phyloP scores from a whole-genome alignment of 2,888 invertebrate genomes.

The Drosophila kambysellisi region DNA sequence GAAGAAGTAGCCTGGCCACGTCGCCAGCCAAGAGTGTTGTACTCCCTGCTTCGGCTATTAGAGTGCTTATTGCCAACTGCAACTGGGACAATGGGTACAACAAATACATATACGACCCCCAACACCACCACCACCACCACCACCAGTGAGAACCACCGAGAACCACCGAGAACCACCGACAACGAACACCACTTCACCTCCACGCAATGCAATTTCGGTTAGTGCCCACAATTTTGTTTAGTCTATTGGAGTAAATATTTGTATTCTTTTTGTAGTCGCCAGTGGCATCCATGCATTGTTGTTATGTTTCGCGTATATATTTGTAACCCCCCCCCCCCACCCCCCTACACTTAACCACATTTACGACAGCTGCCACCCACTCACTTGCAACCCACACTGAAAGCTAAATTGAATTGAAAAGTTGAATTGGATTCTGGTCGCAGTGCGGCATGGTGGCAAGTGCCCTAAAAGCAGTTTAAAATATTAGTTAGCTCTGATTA shows the following conservation, averaged over 20 bases:
- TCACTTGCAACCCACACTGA: not conserved
- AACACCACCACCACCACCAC: not conserved
- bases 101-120: not conserved
- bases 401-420: constrained; percentile 57
- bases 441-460: constrained; percentile 16
- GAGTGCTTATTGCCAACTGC: constrained; percentile 39
- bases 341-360: constrained; percentile 5
- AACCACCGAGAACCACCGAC: not conserved
- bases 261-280: constrained; percentile 39
- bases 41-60: constrained; percentile 18
- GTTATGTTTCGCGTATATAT: constrained; percentile 48
- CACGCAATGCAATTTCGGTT: constrained; percentile 73
- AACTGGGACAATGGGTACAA: constrained; percentile 25
- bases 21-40: constrained; percentile 4
- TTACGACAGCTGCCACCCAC: constrained; percentile 2
- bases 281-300: constrained; percentile 52
- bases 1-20: not conserved
- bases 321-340: not conserved
- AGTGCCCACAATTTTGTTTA: constrained; percentile 78
- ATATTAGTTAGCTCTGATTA: constrained; percentile 58
- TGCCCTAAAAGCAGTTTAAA: constrained; percentile 53
- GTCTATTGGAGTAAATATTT: constrained; percentile 67
- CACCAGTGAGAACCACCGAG: not conserved
- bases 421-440: constrained; percentile 55
- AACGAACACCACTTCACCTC: constrained; percentile 16